phyloP scores from a whole-genome alignment of 2,888 invertebrate genomes.

The Phasia obesa region DNA sequence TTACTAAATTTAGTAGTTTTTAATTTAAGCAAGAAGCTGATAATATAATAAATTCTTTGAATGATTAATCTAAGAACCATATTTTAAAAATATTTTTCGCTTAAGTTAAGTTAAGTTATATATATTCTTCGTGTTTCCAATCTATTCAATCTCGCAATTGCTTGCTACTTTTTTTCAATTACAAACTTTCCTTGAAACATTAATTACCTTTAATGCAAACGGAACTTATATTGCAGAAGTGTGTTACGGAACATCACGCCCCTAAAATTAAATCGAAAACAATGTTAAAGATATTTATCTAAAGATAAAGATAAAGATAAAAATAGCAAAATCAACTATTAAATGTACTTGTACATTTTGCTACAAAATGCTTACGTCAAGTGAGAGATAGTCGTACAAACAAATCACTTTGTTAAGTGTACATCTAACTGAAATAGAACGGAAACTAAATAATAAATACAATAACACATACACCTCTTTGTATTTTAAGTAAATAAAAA shows the following conservation, averaged over 20 bases:
- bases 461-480: background rate
- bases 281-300: slow-evolving; percentile 43
- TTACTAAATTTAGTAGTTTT: too few relatives aligned
- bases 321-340: slow-evolving; percentile 15
- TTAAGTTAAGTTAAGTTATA: background rate
- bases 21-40: too few relatives aligned
- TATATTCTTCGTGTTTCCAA: slow-evolving; percentile 35
- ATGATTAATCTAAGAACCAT: too few relatives aligned
- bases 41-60: too few relatives aligned
- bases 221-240: slow-evolving; percentile 10
- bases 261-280: slow-evolving; percentile 7
- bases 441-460: background rate
- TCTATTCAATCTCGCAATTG: slow-evolving; percentile 30
- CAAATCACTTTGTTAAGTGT: slow-evolving; percentile 4
- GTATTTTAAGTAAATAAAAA: slow-evolving; percentile 28
- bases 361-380: background rate
- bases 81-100: too few relatives aligned
- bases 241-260: slow-evolving; percentile 37
- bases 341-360: background rate
- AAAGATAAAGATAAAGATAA: slow-evolving; percentile 51
- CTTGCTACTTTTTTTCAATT: slow-evolving; percentile 44
- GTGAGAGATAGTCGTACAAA: background rate
- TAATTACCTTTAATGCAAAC: slow-evolving; percentile 38
- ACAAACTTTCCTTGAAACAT: slow-evolving; percentile 48
- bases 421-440: slow-evolving; percentile 6